phyloP scores from a whole-genome alignment of 2,113 vertebrate species.

The Protomyctophum bolini region DNA sequence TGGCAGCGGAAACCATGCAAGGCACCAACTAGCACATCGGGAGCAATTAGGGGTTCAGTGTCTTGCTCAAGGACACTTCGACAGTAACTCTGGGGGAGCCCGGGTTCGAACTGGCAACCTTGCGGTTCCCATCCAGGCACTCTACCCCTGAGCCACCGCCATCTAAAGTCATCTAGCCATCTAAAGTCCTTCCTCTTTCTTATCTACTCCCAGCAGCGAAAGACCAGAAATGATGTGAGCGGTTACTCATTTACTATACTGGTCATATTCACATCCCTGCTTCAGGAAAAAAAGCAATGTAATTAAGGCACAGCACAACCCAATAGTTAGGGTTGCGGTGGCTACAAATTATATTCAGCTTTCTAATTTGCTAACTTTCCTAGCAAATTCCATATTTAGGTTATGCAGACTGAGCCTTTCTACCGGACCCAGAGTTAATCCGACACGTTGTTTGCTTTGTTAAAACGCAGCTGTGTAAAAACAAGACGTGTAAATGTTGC shows the following conservation, averaged over 20 bases:
- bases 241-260: conserved; percentile 19
- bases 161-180: too few relatives aligned
- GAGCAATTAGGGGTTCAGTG: too few relatives aligned
- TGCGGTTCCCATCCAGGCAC: too few relatives aligned
- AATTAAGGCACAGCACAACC: conserved; percentile 50
- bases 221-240: conserved; percentile 23
- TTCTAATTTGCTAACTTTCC: conserved; percentile 43
- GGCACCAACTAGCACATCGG: too few relatives aligned
- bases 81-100: too few relatives aligned
- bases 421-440: conserved; percentile 3
- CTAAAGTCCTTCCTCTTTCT: conserved; percentile 5
- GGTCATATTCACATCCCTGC: conserved; percentile 30
- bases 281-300: conserved; percentile 43
- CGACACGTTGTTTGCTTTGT: conserved; percentile 20
- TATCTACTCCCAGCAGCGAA: conserved; percentile 33
- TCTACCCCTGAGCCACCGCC: too few relatives aligned
- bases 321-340: conserved; percentile 45
- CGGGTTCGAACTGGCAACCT: too few relatives aligned
- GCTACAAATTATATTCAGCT: conserved; percentile 51
- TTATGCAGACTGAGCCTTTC: conserved; percentile 9
- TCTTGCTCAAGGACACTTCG: too few relatives aligned
- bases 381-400: conserved; percentile 38
- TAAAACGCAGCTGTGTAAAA: conserved; percentile 1
- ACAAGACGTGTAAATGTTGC: neutral
- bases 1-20: too few relatives aligned